Evolutionary conservation across 2,888 invertebrate species (phyloP), one percentile per base, ranked within the genome.

Genomic region (Ornithoptera priamus): DNA sequence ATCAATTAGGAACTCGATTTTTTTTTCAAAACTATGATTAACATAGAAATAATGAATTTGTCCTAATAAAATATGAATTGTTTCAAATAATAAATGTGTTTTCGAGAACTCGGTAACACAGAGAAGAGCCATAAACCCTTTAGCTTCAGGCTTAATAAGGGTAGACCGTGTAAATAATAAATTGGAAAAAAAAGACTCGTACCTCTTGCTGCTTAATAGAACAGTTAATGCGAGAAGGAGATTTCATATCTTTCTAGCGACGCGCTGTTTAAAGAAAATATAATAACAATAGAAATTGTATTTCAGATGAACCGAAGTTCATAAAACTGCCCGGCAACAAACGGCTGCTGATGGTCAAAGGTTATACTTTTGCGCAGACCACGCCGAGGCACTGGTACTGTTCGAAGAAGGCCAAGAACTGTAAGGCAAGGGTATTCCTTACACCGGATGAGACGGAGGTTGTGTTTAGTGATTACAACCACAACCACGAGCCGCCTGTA

Each of bases 321-420:
- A 83, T 85, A 63, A 71, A 64, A 0, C 67, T 81, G 12, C 36
- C 65, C 0, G 73, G 74, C 0, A 77, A 75, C 12, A 82, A 75
- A 24, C 74, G 75, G 20, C 71, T 85, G 20, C 70, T 85, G 0
- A 82, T 85, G 82, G 78, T 77, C 0, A 73, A 80, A 36, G 77
- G 77, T 0, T 85, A 77, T 53, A 85, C 85, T 0, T 86, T 85
- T 58, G 75, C 83, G 0, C 77, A 76, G 57, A 76, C 72, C 4
- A 76, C 69, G 5, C 77, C 74, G 3, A 78, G 77, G 10, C 80
- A 83, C 39, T 86, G 77, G 77, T 79, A 78, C 62, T 80, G 80
- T 60, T 81, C 80, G 18, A 76, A 78, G 62, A 79, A 75, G 64
- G 68, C 71, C 0, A 77, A 74, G 71, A 76, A 74, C 12, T 81